Evolutionary conservation across 2,113 vertebrate species (phyloP).

Genomic region (Dolichotis patagonum): DNA sequence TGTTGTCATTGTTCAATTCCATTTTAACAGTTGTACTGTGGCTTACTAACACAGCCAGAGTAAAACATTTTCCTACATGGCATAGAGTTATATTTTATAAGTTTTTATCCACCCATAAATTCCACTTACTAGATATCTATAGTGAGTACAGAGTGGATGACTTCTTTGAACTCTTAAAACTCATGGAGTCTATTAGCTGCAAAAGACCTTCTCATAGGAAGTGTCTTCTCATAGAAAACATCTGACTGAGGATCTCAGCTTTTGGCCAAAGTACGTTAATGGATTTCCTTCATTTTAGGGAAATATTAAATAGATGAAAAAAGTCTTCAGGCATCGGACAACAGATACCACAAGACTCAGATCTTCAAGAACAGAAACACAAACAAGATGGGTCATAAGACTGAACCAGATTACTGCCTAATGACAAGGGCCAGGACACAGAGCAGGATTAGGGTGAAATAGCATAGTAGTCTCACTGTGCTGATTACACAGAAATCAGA

Average conservation of each 20-base stretch:
- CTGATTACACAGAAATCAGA: neutral
- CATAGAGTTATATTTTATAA: neutral
- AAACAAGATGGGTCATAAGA: neutral
- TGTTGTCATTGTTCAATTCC: neutral
- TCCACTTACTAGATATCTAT: neutral
- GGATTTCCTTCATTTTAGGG: neutral
- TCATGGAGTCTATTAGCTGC: neutral
- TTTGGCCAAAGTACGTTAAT: neutral
- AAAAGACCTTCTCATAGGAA: neutral
- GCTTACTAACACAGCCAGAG: neutral
- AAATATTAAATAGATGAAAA: neutral
- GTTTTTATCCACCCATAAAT: neutral
- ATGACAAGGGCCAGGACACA: neutral
- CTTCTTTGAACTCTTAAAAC: neutral
- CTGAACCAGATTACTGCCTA: neutral
- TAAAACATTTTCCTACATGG: neutral
- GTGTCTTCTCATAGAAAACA: neutral
- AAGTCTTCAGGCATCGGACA: neutral
- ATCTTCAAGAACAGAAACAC: neutral
- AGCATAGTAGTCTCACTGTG: neutral
- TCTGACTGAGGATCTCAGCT: neutral
- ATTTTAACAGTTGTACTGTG: neutral
- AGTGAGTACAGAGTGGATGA: neutral
- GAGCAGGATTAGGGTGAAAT: neutral
- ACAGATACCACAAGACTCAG: neutral